Base-by-base conservation (phyloP, 2,113 vertebrate genomes). In the Lophochroa leadbeateri region DNA sequence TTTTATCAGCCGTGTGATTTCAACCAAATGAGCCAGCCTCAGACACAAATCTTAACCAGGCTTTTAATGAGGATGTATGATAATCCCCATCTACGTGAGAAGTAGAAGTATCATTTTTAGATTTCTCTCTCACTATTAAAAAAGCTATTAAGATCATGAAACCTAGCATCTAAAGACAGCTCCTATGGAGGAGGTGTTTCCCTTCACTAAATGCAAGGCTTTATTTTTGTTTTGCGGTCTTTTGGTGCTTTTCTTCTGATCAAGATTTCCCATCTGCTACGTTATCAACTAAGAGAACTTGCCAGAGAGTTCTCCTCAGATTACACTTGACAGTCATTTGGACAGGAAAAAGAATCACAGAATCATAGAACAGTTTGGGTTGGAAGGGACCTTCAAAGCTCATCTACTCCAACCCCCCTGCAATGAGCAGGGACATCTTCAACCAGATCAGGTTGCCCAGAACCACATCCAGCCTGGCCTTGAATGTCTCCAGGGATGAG, bases 181-280 rank as follows among this genome's bases (percentile, higher is more conserved):
- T 87, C 77, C 35, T 81, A 94, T 0, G 77, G 81, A 89, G 96
- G 96, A 97, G 84, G 92, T 94, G 92, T 95, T 92, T 87, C 74
- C 87, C 64, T 75, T 89, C 4, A 3, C 50, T 84, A 95, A 92
- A 86, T 31, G 60, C 53, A 83, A 91, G 10, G 10, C 23, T 94
- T 92, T 91, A 91, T 88, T 95, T 94, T 94, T 83, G 46, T 72
- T 92, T 64, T 46, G 18, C 4, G 57, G 57, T 58, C 57, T 58
- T 35, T 24, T 23, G 33, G 57, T 58, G 57, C 21, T 24, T 63
- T 61, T 76, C 61, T 72, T 69, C 76, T 70, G 55, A 92, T 86
- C n/a, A 83, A 92, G 82, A 92, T 74, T 88, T 92, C 43, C 92
- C 91, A 96, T 94, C 94, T 96, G 92, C 76, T 96, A 11, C 39